Conservation (phyloP, 1,140 invertebrate species). For the Sarcophaga peregrina region DNA sequence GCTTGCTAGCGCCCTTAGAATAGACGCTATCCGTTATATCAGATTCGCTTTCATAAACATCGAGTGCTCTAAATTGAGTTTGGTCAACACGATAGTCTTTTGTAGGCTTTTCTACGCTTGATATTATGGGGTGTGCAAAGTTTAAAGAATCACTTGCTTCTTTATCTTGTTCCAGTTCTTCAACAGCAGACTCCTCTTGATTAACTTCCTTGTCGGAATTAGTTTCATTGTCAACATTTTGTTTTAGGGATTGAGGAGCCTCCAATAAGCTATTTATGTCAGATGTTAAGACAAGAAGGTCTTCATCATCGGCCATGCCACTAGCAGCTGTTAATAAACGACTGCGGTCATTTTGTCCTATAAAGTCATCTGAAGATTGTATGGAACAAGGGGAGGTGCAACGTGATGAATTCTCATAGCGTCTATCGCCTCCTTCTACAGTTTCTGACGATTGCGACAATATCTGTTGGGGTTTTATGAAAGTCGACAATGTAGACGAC, state of each 20-base stretch:
- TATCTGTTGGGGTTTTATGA: constrained; percentile 33
- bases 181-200: neutral
- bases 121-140: constrained; percentile 55
- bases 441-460: neutral
- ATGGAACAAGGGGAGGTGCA: constrained; percentile 57
- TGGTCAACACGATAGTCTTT: constrained; percentile 59
- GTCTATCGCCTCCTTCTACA: neutral
- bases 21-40: constrained; percentile 62
- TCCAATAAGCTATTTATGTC: constrained; percentile 50
- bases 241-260: neutral
- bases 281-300: constrained; percentile 54
- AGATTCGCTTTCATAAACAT: constrained; percentile 64
- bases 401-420: constrained; percentile 23
- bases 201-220: neutral
- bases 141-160: constrained; percentile 29
- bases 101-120: constrained; percentile 50
- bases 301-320: constrained; percentile 56
- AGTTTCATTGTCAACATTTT: neutral
- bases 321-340: constrained; percentile 50
- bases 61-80: constrained; percentile 58
- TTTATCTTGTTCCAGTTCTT: neutral
- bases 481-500: constrained; percentile 26
- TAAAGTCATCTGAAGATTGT: constrained; percentile 62
- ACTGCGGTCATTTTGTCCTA: constrained; percentile 58
- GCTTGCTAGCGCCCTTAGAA: constrained; percentile 52